Evolutionary conservation across 2,888 invertebrate species (phyloP).

Genomic region (Drosophila mimica): DNA sequence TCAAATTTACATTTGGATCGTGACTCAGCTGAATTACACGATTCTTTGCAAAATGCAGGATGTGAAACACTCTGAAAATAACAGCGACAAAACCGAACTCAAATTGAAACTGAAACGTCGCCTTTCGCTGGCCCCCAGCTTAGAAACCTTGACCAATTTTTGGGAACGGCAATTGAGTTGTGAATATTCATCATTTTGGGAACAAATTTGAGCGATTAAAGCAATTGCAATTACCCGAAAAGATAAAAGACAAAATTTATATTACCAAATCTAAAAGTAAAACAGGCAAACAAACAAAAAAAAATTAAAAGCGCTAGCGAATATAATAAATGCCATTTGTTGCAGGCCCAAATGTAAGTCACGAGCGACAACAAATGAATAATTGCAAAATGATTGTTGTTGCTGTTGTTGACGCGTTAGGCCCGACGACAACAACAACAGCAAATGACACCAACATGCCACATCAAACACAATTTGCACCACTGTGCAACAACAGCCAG

Average conservation of each 20-base stretch:
- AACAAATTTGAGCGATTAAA: slow-evolving; percentile 64
- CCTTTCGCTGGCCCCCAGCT: slow-evolving; percentile 70
- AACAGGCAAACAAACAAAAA: slow-evolving; percentile 12
- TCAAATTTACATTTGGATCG: slow-evolving; percentile 67
- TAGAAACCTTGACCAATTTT: slow-evolving; percentile 79
- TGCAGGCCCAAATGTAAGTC: slow-evolving; percentile 70
- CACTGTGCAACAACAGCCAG: slow-evolving; percentile 31
- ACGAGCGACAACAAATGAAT: slow-evolving; percentile 70
- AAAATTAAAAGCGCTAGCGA: slow-evolving; percentile 65
- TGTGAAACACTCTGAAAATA: slow-evolving; percentile 51
- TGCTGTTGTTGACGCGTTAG: slow-evolving; percentile 49
- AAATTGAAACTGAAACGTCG: slow-evolving; percentile 47
- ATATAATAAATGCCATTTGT: slow-evolving; percentile 74
- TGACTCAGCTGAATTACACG: slow-evolving; percentile 82
- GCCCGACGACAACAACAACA: slow-evolving; percentile 20
- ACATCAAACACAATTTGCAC: slow-evolving; percentile 52
- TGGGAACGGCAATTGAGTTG: slow-evolving; percentile 9
- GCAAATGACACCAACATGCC: slow-evolving; percentile 35
- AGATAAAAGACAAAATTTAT: slow-evolving; percentile 59
- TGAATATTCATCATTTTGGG: slow-evolving; percentile 52
- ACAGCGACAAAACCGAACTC: slow-evolving; percentile 28
- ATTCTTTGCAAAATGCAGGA: slow-evolving; percentile 78
- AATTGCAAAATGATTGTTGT: slow-evolving; percentile 72
- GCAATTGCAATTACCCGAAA: slow-evolving; percentile 65
- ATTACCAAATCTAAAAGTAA: slow-evolving; percentile 60